A percentile compares a stretch with the other conserved stretches of the same genome.
These are phyloP conservation scores for Pocillopora damicornis DNA, from an alignment of 64 coral and sea anemone species.

Conservation along the genomic window DNA sequence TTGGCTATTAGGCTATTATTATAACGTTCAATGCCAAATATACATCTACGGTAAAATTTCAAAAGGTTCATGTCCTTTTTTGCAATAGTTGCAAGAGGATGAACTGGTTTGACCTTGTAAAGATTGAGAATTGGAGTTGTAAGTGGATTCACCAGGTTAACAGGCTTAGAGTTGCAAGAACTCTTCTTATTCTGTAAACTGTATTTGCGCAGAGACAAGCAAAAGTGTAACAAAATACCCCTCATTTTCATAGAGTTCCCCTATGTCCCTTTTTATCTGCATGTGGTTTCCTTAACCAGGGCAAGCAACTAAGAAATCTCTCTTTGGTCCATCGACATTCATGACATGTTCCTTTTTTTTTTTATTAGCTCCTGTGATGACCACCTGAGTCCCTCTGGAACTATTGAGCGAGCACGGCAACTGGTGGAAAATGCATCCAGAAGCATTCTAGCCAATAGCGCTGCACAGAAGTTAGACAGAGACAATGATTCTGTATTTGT, in stretches of 20 bases:
- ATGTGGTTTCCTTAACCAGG: no score
- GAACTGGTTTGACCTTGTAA: not conserved
- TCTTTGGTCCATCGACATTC: no score
- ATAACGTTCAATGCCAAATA: not conserved
- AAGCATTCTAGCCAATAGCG: constrained; percentile 32
- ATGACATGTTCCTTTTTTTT: not conserved
- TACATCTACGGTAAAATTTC: no score
- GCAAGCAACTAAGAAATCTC: no score
- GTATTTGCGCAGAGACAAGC: no score
- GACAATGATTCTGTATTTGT: constrained; percentile 22
- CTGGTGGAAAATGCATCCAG: constrained; percentile 28
- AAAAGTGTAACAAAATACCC: no score
- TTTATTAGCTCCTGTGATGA: not conserved
- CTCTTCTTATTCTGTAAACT: no score
- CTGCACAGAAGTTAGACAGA: not conserved
- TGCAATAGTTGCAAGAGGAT: not conserved
- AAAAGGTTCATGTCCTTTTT: not conserved
- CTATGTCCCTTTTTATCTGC: no score
- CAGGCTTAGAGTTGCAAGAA: no score
- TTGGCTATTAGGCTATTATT: not conserved
- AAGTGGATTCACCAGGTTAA: no score
- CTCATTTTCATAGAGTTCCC: no score
- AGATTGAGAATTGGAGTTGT: no score
- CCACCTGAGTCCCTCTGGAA: constrained; percentile 28
- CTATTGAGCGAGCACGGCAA: constrained; percentile 27